Conservation (phyloP, 2,113 vertebrate species). For the Dicerorhinus sumatrensis region DNA sequence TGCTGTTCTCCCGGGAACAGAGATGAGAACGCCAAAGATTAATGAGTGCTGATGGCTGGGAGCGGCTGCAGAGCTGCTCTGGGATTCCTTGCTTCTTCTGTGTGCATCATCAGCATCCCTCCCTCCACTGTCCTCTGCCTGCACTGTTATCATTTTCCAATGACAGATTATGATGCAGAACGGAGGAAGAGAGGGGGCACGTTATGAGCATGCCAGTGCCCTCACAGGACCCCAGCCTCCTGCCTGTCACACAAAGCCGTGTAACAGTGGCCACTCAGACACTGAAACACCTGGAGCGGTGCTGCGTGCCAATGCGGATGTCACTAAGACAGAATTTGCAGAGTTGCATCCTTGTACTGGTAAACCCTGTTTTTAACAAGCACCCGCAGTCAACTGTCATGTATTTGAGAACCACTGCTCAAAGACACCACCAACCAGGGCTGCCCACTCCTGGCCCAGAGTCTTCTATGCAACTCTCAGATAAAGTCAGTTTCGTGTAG, state of each 20-base stretch:
- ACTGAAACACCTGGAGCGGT: fast-evolving
- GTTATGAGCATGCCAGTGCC: too few species aligned
- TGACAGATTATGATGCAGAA: neutral
- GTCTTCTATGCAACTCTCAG: neutral
- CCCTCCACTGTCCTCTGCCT: neutral
- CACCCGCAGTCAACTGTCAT: too few species aligned
- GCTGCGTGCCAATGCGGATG: neutral
- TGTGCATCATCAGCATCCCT: fast-evolving
- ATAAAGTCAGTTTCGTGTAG: neutral
- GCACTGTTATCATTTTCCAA: neutral
- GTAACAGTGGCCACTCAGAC: neutral
- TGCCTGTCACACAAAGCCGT: neutral
- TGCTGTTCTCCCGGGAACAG: neutral
- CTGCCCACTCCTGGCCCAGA: neutral
- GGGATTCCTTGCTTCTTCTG: too few species aligned
- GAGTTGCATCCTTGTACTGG: too few species aligned
- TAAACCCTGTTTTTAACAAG: neutral
- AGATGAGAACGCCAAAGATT: neutral
- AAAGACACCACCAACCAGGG: neutral
- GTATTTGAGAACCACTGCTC: neutral
- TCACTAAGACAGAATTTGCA: neutral
- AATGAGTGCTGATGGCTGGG: neutral
- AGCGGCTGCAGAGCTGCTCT: fast-evolving
- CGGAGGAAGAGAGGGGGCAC: neutral
- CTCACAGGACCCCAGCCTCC: neutral